Conservation (phyloP, 2,888 invertebrate genomes). For the Synergus japonicus region DNA sequence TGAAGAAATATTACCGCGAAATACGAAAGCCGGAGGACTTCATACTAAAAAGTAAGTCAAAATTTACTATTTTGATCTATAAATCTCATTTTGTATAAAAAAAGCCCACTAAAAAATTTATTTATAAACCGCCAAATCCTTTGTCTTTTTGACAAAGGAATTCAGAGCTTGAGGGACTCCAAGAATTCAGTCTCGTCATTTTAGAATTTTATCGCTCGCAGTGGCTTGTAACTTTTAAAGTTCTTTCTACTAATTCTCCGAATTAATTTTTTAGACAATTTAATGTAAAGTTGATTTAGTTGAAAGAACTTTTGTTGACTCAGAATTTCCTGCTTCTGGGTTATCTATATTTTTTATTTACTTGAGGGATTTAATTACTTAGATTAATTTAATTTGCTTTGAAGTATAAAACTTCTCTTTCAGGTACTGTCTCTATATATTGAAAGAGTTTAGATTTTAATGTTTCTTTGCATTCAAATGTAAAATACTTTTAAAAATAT, state of each 20-base stretch:
- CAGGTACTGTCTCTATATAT: no score
- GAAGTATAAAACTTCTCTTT: no score
- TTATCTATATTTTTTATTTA: no score
- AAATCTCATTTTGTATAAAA: neutral
- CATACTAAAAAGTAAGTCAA: slow-evolving; percentile 34
- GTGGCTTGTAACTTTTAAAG: neutral
- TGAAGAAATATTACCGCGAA: slow-evolving; percentile 59
- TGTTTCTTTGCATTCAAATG: neutral
- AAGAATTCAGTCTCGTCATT: neutral
- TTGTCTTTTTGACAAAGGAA: neutral
- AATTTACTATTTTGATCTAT: slow-evolving; percentile 18
- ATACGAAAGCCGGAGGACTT: slow-evolving; percentile 58
- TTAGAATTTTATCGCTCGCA: neutral
- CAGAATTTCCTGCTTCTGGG: no score
- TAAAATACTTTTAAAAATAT: neutral
- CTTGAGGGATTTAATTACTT: no score
- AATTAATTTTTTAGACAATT: no score
- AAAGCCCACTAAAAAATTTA: neutral
- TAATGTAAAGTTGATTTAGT: no score
- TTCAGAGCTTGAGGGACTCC: neutral
- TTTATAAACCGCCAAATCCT: neutral
- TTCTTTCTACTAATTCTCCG: neutral
- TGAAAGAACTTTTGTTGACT: no score
- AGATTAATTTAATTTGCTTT: no score
- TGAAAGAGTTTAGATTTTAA: neutral